Evolutionary conservation across 2,797 vertebrate species (phyloP).

Genomic region (Darevskia mixta): DNA sequence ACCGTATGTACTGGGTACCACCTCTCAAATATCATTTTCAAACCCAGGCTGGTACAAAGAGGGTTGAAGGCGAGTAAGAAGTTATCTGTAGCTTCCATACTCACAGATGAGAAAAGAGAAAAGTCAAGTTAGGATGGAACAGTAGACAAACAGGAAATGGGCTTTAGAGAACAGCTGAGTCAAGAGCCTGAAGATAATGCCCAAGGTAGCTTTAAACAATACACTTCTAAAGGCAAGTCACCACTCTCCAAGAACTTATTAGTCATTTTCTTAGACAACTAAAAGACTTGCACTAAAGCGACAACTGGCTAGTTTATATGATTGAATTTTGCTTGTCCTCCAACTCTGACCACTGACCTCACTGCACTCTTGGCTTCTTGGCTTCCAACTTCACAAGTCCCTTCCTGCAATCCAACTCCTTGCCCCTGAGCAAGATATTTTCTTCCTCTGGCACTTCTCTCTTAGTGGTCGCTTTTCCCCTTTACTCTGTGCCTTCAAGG

Average conservation of each 20-base stretch:
- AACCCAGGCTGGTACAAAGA: neutral
- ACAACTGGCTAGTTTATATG: neutral
- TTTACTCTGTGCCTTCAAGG: neutral
- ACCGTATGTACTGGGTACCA: neutral
- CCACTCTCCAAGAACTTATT: neutral
- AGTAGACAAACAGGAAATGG: slow-evolving; percentile 59
- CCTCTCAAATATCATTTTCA: neutral
- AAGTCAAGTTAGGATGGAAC: slow-evolving; percentile 48
- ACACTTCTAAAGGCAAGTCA: neutral
- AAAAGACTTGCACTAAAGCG: neutral
- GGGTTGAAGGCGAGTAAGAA: neutral
- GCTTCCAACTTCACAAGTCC: neutral
- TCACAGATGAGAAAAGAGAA: neutral
- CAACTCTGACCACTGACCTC: neutral
- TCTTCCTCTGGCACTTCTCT: neutral
- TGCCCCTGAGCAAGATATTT: neutral
- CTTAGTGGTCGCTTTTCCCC: neutral
- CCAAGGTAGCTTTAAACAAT: neutral
- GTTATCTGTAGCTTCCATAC: neutral
- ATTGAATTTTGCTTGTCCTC: neutral
- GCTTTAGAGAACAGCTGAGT: slow-evolving; percentile 47
- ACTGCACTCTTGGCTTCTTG: neutral
- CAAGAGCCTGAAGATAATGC: neutral
- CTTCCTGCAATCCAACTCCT: neutral
- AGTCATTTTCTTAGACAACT: neutral